Conservation (phyloP, 2,888 invertebrate species). For the Rhagonycha lutea region DNA sequence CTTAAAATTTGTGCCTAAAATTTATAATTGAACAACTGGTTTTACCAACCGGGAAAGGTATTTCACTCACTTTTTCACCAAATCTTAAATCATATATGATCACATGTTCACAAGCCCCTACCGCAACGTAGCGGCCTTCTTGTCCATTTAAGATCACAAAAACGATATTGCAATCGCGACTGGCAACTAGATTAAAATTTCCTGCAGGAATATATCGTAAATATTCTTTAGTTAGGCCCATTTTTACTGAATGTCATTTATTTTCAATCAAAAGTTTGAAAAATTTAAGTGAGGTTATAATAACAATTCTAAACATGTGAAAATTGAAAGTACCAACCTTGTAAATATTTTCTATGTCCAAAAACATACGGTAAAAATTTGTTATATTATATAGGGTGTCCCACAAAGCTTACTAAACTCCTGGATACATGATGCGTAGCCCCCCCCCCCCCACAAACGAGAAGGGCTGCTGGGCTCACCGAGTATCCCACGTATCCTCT, state of each 20-base stretch:
- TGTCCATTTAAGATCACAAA: slow-evolving; percentile 78
- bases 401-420: no score
- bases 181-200: slow-evolving; percentile 86
- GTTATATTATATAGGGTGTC: no score
- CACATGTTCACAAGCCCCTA: slow-evolving; percentile 93
- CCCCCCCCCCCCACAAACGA: no score
- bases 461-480: no score
- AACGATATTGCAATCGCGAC: slow-evolving; percentile 75
- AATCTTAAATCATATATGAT: slow-evolving; percentile 92
- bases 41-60: slow-evolving; percentile 28
- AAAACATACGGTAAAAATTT: no score
- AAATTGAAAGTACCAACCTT: background rate
- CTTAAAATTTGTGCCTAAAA: slow-evolving; percentile 74
- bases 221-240: slow-evolving; percentile 95
- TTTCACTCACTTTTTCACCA: slow-evolving; percentile 70
- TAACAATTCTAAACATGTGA: background rate
- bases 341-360: no score
- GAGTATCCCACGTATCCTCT: no score
- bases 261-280: background rate
- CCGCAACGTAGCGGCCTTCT: slow-evolving; percentile 83
- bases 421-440: no score
- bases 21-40: background rate
- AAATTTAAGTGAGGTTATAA: background rate
- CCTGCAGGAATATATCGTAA: slow-evolving; percentile 83
- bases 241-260: slow-evolving; percentile 50